Evolutionary conservation across 2,888 invertebrate species (phyloP).

Genomic region (Thereva unica): DNA sequence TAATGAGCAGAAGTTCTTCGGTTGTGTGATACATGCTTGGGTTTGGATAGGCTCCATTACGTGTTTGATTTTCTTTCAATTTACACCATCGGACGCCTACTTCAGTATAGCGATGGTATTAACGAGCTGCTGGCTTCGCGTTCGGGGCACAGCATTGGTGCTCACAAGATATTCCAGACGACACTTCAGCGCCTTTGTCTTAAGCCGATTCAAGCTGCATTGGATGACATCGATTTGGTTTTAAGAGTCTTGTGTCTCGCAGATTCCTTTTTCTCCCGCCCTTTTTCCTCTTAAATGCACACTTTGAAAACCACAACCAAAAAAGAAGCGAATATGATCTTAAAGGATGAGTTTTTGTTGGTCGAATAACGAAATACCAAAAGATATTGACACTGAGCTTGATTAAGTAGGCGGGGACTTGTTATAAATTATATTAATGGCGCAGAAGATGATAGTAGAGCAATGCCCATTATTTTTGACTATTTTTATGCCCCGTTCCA

Average conservation of each 20-base stretch:
- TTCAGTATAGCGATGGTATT: too few species aligned
- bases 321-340: slow-evolving; percentile 13
- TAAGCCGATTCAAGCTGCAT: slow-evolving; percentile 15
- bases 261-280: slow-evolving; percentile 14
- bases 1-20: slow-evolving; percentile 34
- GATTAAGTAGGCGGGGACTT: slow-evolving; percentile 30
- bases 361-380: too few species aligned
- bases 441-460: background rate
- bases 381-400: background rate
- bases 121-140: background rate
- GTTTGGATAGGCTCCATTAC: slow-evolving; percentile 33
- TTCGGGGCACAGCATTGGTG: slow-evolving; percentile 22
- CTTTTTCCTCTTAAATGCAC: slow-evolving; percentile 23
- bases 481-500: too few species aligned
- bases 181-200: slow-evolving; percentile 10
- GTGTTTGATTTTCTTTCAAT: slow-evolving; percentile 26
- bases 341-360: too few species aligned
- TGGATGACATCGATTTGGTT: background rate
- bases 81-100: slow-evolving; percentile 22
- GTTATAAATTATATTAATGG: slow-evolving; percentile 10
- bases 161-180: slow-evolving; percentile 1
- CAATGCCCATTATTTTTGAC: too few species aligned
- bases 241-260: background rate
- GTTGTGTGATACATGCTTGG: slow-evolving; percentile 30
- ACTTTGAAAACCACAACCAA: slow-evolving; percentile 13